Evolutionary conservation across 2,113 vertebrate genomes (phyloP), one percentile per base, ranked within the genome.

Genomic region (Epinephelus fuscoguttatus): DNA sequence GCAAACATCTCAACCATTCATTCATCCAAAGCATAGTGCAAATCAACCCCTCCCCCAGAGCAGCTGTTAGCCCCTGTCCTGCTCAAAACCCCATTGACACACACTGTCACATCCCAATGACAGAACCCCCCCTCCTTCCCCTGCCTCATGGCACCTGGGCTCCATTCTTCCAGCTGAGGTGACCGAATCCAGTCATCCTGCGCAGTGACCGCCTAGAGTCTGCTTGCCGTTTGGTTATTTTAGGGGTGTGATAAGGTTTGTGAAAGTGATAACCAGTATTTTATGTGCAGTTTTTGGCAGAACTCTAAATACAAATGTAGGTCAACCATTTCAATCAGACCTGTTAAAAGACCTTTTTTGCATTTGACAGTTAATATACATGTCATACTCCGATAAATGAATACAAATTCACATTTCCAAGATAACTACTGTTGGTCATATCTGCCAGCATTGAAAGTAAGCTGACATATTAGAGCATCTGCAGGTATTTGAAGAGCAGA

Each of bases 1-100:
- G 23, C 59, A 74, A 64, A 53, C 64, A 70, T 85, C 56, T 63
- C 25, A 23, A 70, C 42, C 57, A 72, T 80, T 78, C 30, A 69
- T 84, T 81, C 53, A 81, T 83, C 23, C 56, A 68, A 80, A 66
- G 69, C 69, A 70, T 60, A 62, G 61, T 66, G 66, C 21, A 56
- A 61, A 73, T 71, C n/a, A 81, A 18, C 87, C 89, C 85, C 83
- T 88, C 86, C 84, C 85, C 89, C 78, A 79, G 80, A 88, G 89
- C 89, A 93, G 91, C 87, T 90, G 88, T 78, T 72, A 56, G 64
- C 80, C 78, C 78, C 80, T 37, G 56, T 57, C 47, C 62, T 63
- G 63, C 55, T 47, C 75, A 17, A 42, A 84, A 80, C 49, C 33
- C 67, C 6, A 85, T 23, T 62, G 64, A 55, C 64, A 82, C 82